Base-by-base conservation (phyloP, 2,113 vertebrate genomes). In the Enhydra lutris region DNA sequence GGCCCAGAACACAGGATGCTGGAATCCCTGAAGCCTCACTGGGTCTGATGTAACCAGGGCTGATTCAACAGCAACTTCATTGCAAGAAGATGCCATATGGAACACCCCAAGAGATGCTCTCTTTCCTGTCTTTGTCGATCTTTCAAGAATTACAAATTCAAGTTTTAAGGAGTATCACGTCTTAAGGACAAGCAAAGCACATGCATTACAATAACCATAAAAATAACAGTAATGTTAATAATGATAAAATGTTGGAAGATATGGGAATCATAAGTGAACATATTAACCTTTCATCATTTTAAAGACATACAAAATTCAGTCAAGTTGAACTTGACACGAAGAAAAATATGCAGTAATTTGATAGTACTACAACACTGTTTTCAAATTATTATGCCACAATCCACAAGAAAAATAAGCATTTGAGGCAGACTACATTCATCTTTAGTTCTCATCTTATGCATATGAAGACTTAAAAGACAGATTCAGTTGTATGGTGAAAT, bases 371-470 rank as follows among this genome's bases (percentile, higher is more conserved):
- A 93, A 92, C 31, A 52, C 31, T 89, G 39, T 87, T 98, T 96
- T 97, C 93, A 61, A 97, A 65, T 47, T 97, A 86, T 0, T 92
- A 23, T 17, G 74, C 0, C 94, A 93, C 90, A 98, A 96, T 57
- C 65, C 9, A 0, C 39, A 91, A 86, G 76, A 91, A 91, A 95
- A 97, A 87, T 36, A 90, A 79, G 91, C 47, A 74, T 11, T 20
- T 84, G 45, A 67, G 39, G 55, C 2, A 4, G 97, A 79, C 21
- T 29, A 17, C 39, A 87, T 84, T 97, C 50, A 89, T 79, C 31
- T 95, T 98, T 74, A 29, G 39, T 97, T 95, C 45, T 94, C 80
- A 12, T 83, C 81, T 97, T 97, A 87, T 89, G 96, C 59, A 94
- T 89, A 80, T 1, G 2, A 24, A 86, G 73, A 52, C 34, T 94